These are phyloP conservation scores for Erebia aethiops DNA, from an alignment of 2,888 invertebrate species.

Conservation along the genomic window DNA sequence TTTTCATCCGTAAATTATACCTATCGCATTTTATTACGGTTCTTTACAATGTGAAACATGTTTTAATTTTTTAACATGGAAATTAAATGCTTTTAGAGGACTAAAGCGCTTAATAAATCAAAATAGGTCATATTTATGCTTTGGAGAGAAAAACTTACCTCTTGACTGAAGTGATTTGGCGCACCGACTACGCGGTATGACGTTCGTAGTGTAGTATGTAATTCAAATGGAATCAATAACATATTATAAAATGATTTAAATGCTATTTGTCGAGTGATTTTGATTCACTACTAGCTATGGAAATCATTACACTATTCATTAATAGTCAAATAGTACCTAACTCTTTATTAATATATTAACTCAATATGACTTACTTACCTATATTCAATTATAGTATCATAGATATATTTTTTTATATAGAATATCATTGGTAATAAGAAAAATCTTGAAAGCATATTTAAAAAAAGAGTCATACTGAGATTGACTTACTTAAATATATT, in stretches of 20 bases:
- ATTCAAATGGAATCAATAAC: constrained; percentile 37
- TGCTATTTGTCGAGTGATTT: constrained; percentile 10
- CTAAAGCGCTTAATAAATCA: constrained; percentile 43
- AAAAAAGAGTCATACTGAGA: no score
- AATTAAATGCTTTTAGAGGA: constrained; percentile 43
- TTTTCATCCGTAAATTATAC: constrained; percentile 38
- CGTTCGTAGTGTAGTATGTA: constrained; percentile 37
- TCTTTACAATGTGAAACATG: constrained; percentile 44
- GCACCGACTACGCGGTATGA: constrained; percentile 35
- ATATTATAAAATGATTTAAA: constrained; percentile 13
- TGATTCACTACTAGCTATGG: no score
- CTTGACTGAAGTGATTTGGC: constrained; percentile 42
- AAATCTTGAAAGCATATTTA: no score
- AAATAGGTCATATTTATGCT: constrained; percentile 45
- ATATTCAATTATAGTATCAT: no score
- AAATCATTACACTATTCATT: no score
- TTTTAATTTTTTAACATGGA: constrained; percentile 43
- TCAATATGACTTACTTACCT: no score
- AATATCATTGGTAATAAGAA: no score
- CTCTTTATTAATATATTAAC: no score
- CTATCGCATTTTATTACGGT: constrained; percentile 42
- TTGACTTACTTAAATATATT: no score
- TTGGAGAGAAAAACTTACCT: constrained; percentile 42
- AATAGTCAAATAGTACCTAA: no score
- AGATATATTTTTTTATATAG: no score